Base-by-base conservation (phyloP, 1,140 invertebrate genomes). In the Stenopsyche tienmushanensis region DNA sequence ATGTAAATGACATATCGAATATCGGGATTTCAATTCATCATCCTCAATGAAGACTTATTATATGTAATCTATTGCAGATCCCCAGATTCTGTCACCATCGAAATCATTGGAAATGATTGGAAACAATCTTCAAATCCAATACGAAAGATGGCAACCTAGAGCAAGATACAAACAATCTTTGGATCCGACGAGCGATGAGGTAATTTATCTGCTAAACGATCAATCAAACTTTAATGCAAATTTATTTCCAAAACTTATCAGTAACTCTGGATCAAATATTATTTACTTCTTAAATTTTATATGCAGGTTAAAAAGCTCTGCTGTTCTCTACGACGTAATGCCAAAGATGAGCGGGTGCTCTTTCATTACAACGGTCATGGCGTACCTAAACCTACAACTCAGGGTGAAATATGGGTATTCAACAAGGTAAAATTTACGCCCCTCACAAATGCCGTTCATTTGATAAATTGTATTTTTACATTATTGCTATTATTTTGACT, bases 301-400 rank as follows among this genome's bases (percentile, higher is more conserved):
- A 25, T 64, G n/a, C 71, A 81, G 79, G 93, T 99, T 0, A 98
- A 98, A 77, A 98, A 98, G 78, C 80, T 99, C 10, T 98, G 97
- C 76, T 91, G 89, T 20, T 97, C 95, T 8, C 80, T 99, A 53
- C 83, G 98, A n/a, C 83, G 96, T 71, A 99, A 97, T 83, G 96
- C 98, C 0, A 99, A 99, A 82, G 97, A 99, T 72, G 98, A 99
- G 76, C 84, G 98, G 71, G 96, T 99, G 20, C 82, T 99, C 3
- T 99, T 99, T 83, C 97, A 99, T 81, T 99, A 99, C 76, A 99
- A 99, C 82, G 98, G 98, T 0, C 98, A 99, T 80, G 98, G 97
- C 45, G 98, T 99, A 54, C 98, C 98, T 41, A 94, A 92, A 80
- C 97, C 98, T 29, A 99, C 98, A 7, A 85, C 86, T 24, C 99